Base-by-base conservation (phyloP, 1,140 invertebrate genomes). In the Hycleus phaleratus region DNA sequence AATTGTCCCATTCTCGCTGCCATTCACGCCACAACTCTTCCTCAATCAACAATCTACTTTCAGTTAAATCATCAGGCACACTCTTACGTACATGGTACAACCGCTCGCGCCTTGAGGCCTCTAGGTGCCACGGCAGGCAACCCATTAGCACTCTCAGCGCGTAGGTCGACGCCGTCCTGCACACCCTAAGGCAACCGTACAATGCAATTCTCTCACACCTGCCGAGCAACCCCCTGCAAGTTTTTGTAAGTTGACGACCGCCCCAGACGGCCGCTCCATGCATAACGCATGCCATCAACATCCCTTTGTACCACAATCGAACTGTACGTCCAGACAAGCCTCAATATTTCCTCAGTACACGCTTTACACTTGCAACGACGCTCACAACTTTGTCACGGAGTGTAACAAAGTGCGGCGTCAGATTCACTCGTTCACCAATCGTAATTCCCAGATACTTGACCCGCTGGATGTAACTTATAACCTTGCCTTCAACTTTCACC, bases 171-270 rank as follows among this genome's bases (percentile, higher is more conserved):
- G 61, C 53, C 26, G 65, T 66, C 2, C 53, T 43, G 50, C 65
- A 68, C n/a, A 66, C 62, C 5, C 51, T 40, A 0, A 67, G 52
- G 2, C 59, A 56, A 7, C 46, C 45, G 0, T 70, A 18, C 0
- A 73, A 59, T 6, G 60, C 67, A 0, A 40, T 25, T 11, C 67
- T 51, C 40, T 73, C 18, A 18, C 18, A 18, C 68, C 48, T 49
- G 63, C 3, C 50, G 12, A 1, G 26, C 10, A 59, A 39, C 0
- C 11, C 40, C 40, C 9, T 38, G 12, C 25, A 47, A n/a, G 49
- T 38, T 0, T 24, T 6, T 3, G 18, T 18, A 18, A 18, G 18
- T 18, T 1, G 18, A 18, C 18, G 18, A 18, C 0, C 18, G 18
- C 18, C 18, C 18, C 18, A 18, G 18, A 18, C 18, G 18, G 18